Percentiles rank a stretch among this genome's conserved stretches.
phyloP scores from a whole-genome alignment of 1,140 invertebrate species.

The Wiebesia pumilae region DNA sequence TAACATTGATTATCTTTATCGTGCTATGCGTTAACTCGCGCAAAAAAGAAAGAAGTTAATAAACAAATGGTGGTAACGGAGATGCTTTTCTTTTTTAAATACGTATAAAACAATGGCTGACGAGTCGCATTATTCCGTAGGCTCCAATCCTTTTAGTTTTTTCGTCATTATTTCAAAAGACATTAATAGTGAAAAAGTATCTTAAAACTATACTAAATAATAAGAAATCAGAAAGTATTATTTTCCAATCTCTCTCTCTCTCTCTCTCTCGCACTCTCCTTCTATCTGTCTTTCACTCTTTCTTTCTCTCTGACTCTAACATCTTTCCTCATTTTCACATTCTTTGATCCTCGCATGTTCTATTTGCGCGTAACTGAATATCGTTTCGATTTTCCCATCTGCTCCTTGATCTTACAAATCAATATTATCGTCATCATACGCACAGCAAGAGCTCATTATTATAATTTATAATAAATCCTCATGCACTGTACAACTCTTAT shows the following conservation, averaged over 20 bases:
- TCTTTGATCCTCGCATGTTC: too few species aligned
- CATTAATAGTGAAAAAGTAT: slow-evolving; percentile 36
- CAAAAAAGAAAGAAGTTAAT: slow-evolving; percentile 1
- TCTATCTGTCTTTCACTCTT: background rate
- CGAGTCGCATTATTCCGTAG: slow-evolving; percentile 1
- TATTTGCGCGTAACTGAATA: background rate
- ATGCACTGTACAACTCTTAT: background rate
- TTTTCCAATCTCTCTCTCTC: too few species aligned
- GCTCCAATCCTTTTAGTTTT: slow-evolving; percentile 5
- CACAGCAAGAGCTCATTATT: background rate
- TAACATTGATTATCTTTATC: background rate
- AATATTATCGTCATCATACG: too few species aligned
- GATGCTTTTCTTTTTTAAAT: slow-evolving; percentile 19
- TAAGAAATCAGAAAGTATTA: slow-evolving; percentile 14
- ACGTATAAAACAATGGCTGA: slow-evolving; percentile 43
- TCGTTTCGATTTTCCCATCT: background rate
- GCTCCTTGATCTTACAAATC: background rate
- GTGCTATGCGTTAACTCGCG: too few species aligned
- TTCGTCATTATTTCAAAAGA: slow-evolving; percentile 4
- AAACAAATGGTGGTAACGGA: background rate
- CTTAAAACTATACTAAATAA: slow-evolving; percentile 33
- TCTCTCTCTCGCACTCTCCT: too few species aligned
- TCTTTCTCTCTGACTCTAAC: background rate
- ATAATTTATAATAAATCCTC: background rate
- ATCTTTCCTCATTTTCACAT: too few species aligned